Base-by-base conservation (phyloP, 2,888 invertebrate genomes). In the Pyrrhopygopsis socrates region DNA sequence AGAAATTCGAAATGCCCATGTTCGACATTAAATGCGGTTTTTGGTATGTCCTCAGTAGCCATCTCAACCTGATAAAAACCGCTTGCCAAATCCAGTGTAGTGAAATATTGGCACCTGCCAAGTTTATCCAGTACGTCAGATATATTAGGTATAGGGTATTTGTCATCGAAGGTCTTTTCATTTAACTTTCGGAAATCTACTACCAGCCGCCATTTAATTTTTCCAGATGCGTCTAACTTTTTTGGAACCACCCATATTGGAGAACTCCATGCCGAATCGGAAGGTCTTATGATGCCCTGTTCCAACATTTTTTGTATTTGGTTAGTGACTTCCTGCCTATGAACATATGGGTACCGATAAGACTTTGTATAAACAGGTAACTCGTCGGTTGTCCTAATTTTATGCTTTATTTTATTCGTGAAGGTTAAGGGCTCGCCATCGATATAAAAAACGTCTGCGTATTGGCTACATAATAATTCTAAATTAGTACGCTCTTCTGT, bases 141-240 rank as follows among this genome's bases (percentile, higher is more conserved):
- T n/a, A 91, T 89, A 22, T 89, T 77, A 1, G 89, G 87, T 27
- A 89, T 74, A 24, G 87, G 87, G 54, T 87, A 89, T 22, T 68
- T 68, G 20, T 89, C 86, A 18, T 85, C 87, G 9, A 87, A 30
- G 4, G 84, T 86, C 20, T 84, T 74, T 11, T 89, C 83, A 27
- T 93, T 94, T 0, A 92, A 5, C 45, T 92, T 92, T 11, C 92
- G 45, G 75, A 84, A 93, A n/a, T 94, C 94, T 0, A 94, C 80
- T 0, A 92, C 92, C 11, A 92, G 30, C 5, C 91, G 78, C 87
- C 87, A 77, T 80, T 87, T 85, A 41, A 65, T 63, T 73, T 74
- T 76, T 20, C 83, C 86, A 2, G 83, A 86, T 2, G 86, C 67
- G 34, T 87, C 27, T n/a, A n/a, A n/a, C n/a, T n/a, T n/a, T 11